phyloP scores from a whole-genome alignment of 2,113 vertebrate species.

The Phoenicopterus ruber region DNA sequence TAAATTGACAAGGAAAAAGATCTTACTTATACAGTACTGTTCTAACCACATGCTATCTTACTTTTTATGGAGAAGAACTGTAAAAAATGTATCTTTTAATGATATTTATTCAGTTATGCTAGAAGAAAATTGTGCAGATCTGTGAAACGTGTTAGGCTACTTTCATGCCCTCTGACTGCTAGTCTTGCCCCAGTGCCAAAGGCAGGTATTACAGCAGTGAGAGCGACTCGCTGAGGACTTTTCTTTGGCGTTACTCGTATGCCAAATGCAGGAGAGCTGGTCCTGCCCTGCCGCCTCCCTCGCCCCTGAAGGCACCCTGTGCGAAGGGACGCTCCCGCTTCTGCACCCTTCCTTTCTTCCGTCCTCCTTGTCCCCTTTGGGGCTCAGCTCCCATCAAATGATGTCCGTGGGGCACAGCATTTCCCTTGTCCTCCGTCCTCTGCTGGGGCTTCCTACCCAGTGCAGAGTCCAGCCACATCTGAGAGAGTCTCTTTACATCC shows the following conservation, averaged over 20 bases:
- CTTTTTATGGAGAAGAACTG: constrained; percentile 15
- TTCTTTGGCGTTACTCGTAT: neutral
- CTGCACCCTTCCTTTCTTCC: neutral
- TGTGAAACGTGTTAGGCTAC: neutral
- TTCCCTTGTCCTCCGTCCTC: neutral
- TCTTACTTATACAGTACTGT: neutral
- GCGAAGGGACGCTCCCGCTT: neutral
- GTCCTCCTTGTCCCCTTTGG: neutral
- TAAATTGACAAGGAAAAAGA: constrained; percentile 57
- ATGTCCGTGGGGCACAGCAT: neutral
- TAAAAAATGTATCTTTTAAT: neutral
- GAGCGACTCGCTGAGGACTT: neutral
- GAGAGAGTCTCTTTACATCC: neutral
- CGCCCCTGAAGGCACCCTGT: fast-evolving
- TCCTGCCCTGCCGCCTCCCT: neutral
- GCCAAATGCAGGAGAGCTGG: neutral
- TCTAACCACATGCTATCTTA: constrained; percentile 15
- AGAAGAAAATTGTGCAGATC: neutral
- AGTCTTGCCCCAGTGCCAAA: neutral
- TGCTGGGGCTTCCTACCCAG: neutral
- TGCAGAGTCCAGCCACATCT: neutral
- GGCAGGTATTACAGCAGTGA: neutral
- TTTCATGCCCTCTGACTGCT: neutral
- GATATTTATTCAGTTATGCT: constrained; percentile 1
- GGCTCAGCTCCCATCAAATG: neutral